A percentile compares a stretch with the other conserved stretches of the same genome.
Conservation (phyloP, 2,113 vertebrate genomes). For the Takifugu flavidus region DNA sequence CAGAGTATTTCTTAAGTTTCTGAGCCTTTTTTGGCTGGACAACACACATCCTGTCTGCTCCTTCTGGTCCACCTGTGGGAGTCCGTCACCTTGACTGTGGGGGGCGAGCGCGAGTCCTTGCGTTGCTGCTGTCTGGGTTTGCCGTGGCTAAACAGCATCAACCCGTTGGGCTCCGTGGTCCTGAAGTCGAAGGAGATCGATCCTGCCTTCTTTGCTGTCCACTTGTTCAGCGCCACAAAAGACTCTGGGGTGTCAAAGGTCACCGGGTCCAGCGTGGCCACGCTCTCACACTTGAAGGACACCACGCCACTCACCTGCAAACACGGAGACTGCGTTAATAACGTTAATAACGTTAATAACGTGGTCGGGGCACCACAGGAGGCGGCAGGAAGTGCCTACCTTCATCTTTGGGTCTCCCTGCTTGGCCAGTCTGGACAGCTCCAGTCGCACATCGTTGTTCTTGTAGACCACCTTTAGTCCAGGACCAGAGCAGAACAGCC, state of each 20-base stretch:
- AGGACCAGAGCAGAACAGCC: not conserved
- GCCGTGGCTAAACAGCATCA: slow-evolving; percentile 95
- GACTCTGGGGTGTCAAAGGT: slow-evolving; percentile 98
- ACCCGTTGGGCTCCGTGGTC: slow-evolving; percentile 93
- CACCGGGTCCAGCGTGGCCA: slow-evolving; percentile 95
- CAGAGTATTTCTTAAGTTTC: no score
- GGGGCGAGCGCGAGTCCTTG: slow-evolving; percentile 91
- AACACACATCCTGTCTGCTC: no score
- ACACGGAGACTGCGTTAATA: not conserved
- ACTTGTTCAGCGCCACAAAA: slow-evolving; percentile 92
- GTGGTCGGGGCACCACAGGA: not conserved
- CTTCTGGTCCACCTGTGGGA: not conserved
- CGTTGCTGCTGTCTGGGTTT: slow-evolving; percentile 87
- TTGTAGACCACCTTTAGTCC: slow-evolving; percentile 92
- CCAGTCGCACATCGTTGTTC: slow-evolving; percentile 96
- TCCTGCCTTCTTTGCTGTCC: slow-evolving; percentile 97
- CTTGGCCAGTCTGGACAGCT: slow-evolving; percentile 94
- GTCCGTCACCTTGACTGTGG: slow-evolving; percentile 82
- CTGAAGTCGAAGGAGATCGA: slow-evolving; percentile 98
- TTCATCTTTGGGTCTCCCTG: slow-evolving; percentile 98
- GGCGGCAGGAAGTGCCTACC: slow-evolving; percentile 44
- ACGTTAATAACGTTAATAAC: not conserved
- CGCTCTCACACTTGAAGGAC: slow-evolving; percentile 97
- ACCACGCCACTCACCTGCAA: slow-evolving; percentile 88
- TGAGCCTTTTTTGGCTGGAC: no score